phyloP scores from a whole-genome alignment of 2,888 invertebrate genomes.

The Caenorhabditis panamensis region DNA sequence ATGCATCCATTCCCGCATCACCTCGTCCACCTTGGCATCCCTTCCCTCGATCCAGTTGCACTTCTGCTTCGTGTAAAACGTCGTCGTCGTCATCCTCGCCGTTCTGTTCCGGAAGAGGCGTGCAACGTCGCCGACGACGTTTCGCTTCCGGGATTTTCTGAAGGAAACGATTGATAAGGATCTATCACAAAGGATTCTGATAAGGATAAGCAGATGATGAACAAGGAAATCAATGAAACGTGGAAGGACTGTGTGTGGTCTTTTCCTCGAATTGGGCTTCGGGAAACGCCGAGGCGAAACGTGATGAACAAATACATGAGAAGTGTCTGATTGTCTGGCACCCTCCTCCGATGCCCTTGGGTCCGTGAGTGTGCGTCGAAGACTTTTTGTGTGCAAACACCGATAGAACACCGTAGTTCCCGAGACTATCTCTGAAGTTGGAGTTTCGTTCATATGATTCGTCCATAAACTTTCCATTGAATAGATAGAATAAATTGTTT shows the following conservation, averaged over 20 bases:
- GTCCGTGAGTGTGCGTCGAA: slow-evolving; percentile 26
- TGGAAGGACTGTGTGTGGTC: not conserved
- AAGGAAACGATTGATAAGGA: slow-evolving; percentile 4
- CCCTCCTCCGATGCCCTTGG: slow-evolving; percentile 8
- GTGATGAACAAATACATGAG: slow-evolving; percentile 48
- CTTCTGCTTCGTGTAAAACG: slow-evolving; percentile 44
- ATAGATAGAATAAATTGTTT: slow-evolving; percentile 12
- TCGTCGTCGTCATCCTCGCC: slow-evolving; percentile 45
- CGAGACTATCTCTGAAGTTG: too few species aligned
- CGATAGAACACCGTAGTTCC: slow-evolving; percentile 39
- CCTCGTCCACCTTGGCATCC: slow-evolving; percentile 71
- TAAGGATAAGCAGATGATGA: too few species aligned
- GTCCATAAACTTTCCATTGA: slow-evolving; percentile 1
- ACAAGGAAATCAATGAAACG: not conserved
- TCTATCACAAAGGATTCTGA: too few species aligned
- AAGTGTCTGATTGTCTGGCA: slow-evolving; percentile 19
- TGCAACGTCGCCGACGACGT: slow-evolving; percentile 34
- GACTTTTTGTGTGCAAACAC: slow-evolving; percentile 43
- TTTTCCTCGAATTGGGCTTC: not conserved
- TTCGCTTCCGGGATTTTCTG: slow-evolving; percentile 34
- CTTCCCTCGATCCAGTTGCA: slow-evolving; percentile 62
- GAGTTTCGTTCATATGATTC: not conserved
- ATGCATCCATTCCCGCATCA: slow-evolving; percentile 72
- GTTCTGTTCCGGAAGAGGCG: slow-evolving; percentile 40
- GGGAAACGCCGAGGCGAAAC: slow-evolving; percentile 15